Evolutionary conservation across 2,888 invertebrate genomes (phyloP).

Genomic region (Parnassius apollo): DNA sequence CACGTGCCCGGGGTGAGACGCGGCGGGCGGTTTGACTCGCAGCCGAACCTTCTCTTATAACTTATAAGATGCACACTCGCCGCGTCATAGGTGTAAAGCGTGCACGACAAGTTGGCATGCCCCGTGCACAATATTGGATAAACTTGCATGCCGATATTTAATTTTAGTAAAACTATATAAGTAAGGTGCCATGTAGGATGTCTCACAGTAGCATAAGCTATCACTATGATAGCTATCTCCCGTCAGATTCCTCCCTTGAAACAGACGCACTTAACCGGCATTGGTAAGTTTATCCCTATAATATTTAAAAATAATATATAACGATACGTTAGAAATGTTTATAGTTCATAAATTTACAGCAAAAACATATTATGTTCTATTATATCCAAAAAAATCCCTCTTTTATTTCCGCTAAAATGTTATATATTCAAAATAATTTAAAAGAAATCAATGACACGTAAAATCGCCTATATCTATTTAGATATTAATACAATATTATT

Average conservation of each 20-base stretch:
- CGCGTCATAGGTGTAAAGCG: conserved; percentile 75
- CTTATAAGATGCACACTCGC: conserved; percentile 69
- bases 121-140: conserved; percentile 54
- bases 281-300: conserved; percentile 55
- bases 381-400: no score
- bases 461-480: no score
- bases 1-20: conserved; percentile 81
- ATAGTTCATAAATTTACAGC: background rate
- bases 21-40: conserved; percentile 70
- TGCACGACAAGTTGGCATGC: conserved; percentile 71
- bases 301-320: background rate
- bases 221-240: conserved; percentile 77
- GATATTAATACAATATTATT: no score
- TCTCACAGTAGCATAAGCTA: conserved; percentile 78
- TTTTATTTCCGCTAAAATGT: background rate
- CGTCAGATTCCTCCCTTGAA: conserved; percentile 75
- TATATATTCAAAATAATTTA: background rate
- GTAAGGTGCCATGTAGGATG: conserved; percentile 78
- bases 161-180: conserved; percentile 61
- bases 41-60: conserved; percentile 72
- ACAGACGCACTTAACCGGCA: conserved; percentile 77
- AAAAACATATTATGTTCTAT: no score
- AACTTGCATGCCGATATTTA: conserved; percentile 54
- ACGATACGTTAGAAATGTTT: background rate
- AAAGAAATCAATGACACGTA: no score